These are phyloP conservation scores for Phortica magna DNA, from an alignment of 2,888 invertebrate species.

Conservation along the genomic window DNA sequence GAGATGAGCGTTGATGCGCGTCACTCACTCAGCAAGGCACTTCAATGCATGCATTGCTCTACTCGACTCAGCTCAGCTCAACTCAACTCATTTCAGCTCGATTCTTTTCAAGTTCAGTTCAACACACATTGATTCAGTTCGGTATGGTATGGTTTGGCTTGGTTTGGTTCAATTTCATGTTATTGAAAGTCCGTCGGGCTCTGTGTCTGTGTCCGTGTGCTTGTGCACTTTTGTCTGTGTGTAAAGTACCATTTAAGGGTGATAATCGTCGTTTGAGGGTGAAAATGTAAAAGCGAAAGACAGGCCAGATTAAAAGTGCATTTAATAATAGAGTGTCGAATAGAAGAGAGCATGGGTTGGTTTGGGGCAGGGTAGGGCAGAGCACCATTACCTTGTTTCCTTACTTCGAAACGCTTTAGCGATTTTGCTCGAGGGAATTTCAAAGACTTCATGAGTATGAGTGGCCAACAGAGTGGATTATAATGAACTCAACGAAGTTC, in stretches of 20 bases:
- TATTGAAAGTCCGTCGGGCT: slow-evolving; percentile 24
- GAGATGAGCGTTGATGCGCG: neutral
- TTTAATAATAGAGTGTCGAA: slow-evolving; percentile 70
- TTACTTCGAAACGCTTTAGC: slow-evolving; percentile 12
- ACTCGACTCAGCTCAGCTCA: slow-evolving; percentile 23
- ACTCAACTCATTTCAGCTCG: neutral
- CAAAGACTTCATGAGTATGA: slow-evolving; percentile 41
- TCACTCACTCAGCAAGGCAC: neutral
- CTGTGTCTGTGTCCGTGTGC: slow-evolving; percentile 30
- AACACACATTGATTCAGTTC: slow-evolving; percentile 17
- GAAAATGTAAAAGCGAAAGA: slow-evolving; percentile 66
- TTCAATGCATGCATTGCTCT: neutral
- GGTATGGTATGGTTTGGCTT: neutral
- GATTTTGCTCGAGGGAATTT: slow-evolving; percentile 60
- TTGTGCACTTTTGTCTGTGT: slow-evolving; percentile 60
- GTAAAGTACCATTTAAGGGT: slow-evolving; percentile 78
- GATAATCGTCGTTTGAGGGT: slow-evolving; percentile 77
- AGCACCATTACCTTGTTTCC: slow-evolving; percentile 34
- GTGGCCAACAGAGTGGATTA: slow-evolving; percentile 56
- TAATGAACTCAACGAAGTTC: slow-evolving; percentile 69
- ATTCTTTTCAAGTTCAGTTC: slow-evolving; percentile 20
- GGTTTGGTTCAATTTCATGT: slow-evolving; percentile 10
- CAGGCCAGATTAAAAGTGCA: slow-evolving; percentile 76
- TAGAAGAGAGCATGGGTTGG: neutral
- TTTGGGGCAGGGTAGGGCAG: neutral